Conservation (phyloP, 2,113 vertebrate species). For the Ciconia maguari region DNA sequence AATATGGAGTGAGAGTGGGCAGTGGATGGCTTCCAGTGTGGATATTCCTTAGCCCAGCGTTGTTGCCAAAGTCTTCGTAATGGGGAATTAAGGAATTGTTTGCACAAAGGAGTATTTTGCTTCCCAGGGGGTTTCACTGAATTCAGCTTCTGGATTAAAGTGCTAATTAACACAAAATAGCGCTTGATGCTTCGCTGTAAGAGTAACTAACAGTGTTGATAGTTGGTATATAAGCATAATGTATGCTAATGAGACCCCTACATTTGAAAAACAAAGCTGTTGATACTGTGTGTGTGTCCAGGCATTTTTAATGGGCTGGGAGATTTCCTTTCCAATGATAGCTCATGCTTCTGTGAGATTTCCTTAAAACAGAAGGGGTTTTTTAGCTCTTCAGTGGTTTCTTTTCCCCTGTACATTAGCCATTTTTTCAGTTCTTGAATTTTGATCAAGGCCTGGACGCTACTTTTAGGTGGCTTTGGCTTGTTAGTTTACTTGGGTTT, state of each 20-base stretch:
- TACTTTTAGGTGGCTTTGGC: not conserved
- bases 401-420: not conserved
- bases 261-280: not conserved
- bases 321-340: not conserved
- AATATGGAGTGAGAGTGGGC: not conserved
- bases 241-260: not conserved
- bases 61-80: not conserved
- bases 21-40: not conserved
- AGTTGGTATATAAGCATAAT: not conserved
- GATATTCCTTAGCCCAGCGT: not conserved
- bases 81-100: not conserved
- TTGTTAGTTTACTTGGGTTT: not conserved
- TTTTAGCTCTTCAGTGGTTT: not conserved
- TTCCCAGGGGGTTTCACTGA: not conserved
- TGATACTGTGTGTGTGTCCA: not conserved
- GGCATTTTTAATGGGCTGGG: not conserved
- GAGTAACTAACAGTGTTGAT: not conserved
- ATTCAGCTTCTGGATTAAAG: conserved; percentile 3
- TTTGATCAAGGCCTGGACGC: not conserved
- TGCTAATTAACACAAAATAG: conserved; percentile 2
- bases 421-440: conserved; percentile 10
- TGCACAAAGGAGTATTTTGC: not conserved
- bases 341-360: not conserved
- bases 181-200: not conserved
- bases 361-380: not conserved